Base-by-base conservation (phyloP, 2,113 vertebrate genomes). In the Astur gentilis region DNA sequence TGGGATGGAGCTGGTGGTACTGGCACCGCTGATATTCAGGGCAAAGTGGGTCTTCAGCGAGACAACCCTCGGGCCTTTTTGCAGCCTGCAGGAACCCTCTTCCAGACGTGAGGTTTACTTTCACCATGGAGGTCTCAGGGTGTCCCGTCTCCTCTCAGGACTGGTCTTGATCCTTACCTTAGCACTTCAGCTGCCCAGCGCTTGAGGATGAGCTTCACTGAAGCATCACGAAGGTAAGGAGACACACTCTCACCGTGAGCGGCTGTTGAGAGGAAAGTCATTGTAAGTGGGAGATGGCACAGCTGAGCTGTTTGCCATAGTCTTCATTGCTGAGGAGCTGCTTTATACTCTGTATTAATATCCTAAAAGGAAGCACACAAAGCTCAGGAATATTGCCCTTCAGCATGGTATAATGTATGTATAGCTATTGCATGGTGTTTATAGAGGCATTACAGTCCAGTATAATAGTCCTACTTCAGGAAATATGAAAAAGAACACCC, bases 21-120 rank as follows among this genome's bases (percentile, higher is more conserved):
- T 1, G 3, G 8, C n/a, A 25, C 11, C 0, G 2, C 13, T 27
- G 21, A 16, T 50, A 36, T 4, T 22, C 17, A 26, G 16, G 31
- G 29, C 36, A 45, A 89, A 45, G 27, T 13, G 16, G 4, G 21
- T 57, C 52, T 71, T 79, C 18, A 38, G 17, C 2, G 1, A 47
- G 34, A 26, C 17, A 64, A 1, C 42, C 8, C 12, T 8, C 26
- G 64, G 18, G 16, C 19, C 12, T 57, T 61, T 79, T 47, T 6
- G 3, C n/a, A 80, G 19, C 29, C 62, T 83, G 9, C 38, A 57
- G 67, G 58, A 84, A 9, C 16, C 29, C 2, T 45, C 26, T 22
- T 40, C 19, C 23, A 60, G 23, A 3, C 12, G 3, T 15, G 65
- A 82, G 14, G 19, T 71, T 84, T n/a, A 16, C 17, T 44, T 77